Evolutionary conservation across 2,888 invertebrate genomes (phyloP).

Genomic region (Coleophora deauratella): DNA sequence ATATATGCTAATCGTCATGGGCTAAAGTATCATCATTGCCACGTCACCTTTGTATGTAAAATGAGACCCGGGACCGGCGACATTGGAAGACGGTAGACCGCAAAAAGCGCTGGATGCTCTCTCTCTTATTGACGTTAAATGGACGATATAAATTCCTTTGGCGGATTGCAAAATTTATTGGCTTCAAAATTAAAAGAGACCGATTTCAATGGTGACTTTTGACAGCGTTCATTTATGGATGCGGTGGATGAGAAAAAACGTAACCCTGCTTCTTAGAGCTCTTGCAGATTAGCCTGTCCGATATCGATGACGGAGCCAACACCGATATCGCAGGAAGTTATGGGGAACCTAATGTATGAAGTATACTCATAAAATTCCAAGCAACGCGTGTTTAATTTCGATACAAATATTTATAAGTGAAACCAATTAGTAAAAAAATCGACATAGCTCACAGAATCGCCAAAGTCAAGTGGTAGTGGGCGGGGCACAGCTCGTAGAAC

Average conservation of each 20-base stretch:
- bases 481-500: too few species aligned
- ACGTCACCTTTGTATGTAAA: conserved; percentile 65
- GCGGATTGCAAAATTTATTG: conserved; percentile 72
- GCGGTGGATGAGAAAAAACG: conserved; percentile 28
- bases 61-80: conserved; percentile 48
- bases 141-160: conserved; percentile 68
- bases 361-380: too few species aligned
- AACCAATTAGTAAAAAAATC: too few species aligned
- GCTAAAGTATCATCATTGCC: conserved; percentile 40
- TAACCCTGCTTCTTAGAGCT: conserved; percentile 13
- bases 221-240: conserved; percentile 55
- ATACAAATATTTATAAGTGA: too few species aligned
- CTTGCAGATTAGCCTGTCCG: too few species aligned
- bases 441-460: too few species aligned
- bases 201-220: conserved; percentile 66
- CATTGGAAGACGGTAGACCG: conserved; percentile 29
- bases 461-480: too few species aligned
- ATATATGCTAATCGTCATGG: conserved; percentile 2
- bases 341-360: too few species aligned
- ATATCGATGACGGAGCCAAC: too few species aligned
- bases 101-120: conserved; percentile 41
- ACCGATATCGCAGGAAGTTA: too few species aligned
- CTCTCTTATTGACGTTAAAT: conserved; percentile 66
- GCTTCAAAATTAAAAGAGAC: conserved; percentile 70
- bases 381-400: too few species aligned